Evolutionary conservation across 2,888 invertebrate species (phyloP).

Genomic region (Cephus pulcher): DNA sequence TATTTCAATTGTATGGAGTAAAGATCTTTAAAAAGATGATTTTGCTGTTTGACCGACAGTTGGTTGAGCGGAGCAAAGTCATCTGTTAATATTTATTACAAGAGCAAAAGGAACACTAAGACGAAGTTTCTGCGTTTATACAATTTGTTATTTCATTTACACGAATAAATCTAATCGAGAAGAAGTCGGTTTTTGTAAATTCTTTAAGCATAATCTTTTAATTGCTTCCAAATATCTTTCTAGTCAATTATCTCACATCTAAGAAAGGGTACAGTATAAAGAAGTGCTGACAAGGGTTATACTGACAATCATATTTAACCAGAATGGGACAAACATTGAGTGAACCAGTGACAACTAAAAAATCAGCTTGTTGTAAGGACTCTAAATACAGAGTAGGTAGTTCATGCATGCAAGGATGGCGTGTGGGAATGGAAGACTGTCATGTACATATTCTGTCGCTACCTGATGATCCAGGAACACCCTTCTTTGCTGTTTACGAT

Average conservation of each 20-base stretch:
- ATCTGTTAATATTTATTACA: background rate
- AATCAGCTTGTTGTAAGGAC: constrained; percentile 85
- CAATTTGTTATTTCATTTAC: background rate
- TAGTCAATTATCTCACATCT: background rate
- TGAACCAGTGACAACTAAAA: constrained; percentile 94
- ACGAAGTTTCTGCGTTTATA: background rate
- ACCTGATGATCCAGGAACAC: constrained; percentile 91
- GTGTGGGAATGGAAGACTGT: constrained; percentile 98
- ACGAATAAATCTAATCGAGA: background rate
- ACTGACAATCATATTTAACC: background rate
- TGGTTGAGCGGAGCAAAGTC: background rate
- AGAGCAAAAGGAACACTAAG: background rate
- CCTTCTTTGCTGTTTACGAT: constrained; percentile 98
- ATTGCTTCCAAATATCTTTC: background rate
- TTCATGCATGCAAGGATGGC: constrained; percentile 99
- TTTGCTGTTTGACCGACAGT: background rate
- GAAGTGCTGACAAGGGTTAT: background rate
- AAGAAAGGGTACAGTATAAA: background rate
- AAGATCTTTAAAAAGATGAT: background rate
- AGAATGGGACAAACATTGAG: constrained; percentile 97
- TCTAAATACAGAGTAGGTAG: constrained; percentile 85
- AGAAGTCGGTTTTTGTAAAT: background rate
- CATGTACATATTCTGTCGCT: constrained; percentile 95
- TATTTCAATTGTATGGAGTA: background rate
- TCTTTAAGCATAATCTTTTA: background rate